Evolutionary conservation across 2,888 invertebrate genomes (phyloP), one percentile per base, ranked within the genome.

Genomic region (Ormyrus thymus): DNA sequence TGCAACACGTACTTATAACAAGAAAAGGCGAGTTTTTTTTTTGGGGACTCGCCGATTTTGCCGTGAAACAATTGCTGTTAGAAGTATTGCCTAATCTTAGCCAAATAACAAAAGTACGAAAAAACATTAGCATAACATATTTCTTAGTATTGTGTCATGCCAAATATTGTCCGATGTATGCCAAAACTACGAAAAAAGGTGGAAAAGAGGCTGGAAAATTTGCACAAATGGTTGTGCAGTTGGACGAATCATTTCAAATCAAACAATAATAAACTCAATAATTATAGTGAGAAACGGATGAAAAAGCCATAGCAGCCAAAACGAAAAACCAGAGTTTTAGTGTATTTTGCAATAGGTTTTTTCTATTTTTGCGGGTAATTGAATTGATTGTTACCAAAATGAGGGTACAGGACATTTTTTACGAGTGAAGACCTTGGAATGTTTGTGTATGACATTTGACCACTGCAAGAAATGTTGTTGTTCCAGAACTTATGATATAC

Each of bases 121-220:
- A 29, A 74, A 55, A 69, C 68, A 62, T 75, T 81, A 81, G 71
- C 29, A 70, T 78, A 81, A 71, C 51, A 71, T 75, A 81, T 78
- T 78, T 76, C 61, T 58, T 81, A 78, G 76, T 51, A 81, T 59
- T 78, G 76, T 79, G 72, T 78, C 78, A 82, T 82, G 82, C 80
- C 82, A 84, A 83, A 83, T 82, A 82, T 81, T 80, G 72, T 76
- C 79, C 76, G 79, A 70, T 75, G 80, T 81, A 78, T 84, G 80
- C 79, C 80, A 82, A 81, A 46, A 53, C 15, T 10, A 55, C 13
- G 51, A 78, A 59, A 59, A 70, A 75, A 80, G n/a, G 8, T 11
- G 15, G 53, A 15, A 61, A 78, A 70, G n/a, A 51, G 51, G 43
- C 56, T 15, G 68, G 13, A 29, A 29, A 9, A 10, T 48, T 65